These are phyloP conservation scores for Xestoiulus laeticollis DNA, from an alignment of 2,888 invertebrate genomes.

Conservation along the genomic window DNA sequence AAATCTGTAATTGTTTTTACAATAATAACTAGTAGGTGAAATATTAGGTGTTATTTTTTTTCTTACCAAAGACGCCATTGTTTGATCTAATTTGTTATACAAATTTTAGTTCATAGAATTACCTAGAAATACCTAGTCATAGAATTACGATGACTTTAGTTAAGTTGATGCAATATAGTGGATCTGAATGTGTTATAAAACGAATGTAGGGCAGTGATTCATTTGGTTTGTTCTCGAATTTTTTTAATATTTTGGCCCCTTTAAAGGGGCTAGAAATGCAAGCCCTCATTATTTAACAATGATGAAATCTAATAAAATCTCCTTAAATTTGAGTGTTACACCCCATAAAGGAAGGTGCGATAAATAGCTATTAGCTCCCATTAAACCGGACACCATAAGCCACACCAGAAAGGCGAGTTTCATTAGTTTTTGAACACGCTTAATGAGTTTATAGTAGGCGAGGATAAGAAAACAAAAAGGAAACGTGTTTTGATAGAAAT, in stretches of 20 bases:
- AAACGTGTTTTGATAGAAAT: constrained; percentile 4
- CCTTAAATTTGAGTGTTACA: not conserved
- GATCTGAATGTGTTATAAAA: not conserved
- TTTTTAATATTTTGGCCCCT: constrained; percentile 12
- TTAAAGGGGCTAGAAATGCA: not conserved
- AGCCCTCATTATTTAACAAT: constrained; percentile 23
- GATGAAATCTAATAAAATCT: not conserved
- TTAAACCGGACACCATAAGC: not conserved
- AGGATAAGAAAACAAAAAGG: not conserved
- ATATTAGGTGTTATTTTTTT: not conserved
- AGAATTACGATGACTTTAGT: no score
- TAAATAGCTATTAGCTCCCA: not conserved
- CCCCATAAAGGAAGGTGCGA: constrained; percentile 11
- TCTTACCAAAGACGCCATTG: not conserved
- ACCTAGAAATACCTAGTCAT: no score
- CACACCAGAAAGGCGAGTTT: constrained; percentile 18
- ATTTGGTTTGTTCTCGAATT: not conserved
- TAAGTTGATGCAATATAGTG: not conserved
- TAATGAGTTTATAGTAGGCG: constrained; percentile 11
- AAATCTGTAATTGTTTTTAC: no score
- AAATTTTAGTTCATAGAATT: not conserved
- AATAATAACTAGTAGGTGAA: not conserved
- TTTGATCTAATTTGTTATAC: not conserved
- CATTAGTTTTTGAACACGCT: not conserved
- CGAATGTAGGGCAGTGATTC: constrained; percentile 8